Evolutionary conservation across 2,888 invertebrate species (phyloP), one percentile per base, ranked within the genome.

Genomic region (Napeogenes sylphis): DNA sequence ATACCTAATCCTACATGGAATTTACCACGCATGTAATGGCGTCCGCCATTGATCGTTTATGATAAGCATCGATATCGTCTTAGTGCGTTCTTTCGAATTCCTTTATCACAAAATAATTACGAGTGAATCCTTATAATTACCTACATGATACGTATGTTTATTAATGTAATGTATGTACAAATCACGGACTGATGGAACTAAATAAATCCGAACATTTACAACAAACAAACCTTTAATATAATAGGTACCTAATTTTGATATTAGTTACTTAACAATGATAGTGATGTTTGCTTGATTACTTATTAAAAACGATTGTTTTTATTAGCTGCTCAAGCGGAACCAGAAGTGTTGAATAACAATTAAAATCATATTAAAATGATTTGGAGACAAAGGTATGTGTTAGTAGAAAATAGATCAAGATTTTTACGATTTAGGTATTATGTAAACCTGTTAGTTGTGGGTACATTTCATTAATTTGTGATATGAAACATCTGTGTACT

Each of bases 351-450:
- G 56, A 59, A 58, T 65, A 62, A 63, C 61, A 63, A 55, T 74
- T 69, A 70, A 70, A 61, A 58, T 57, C 54, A 51, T 57, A 57
- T 66, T 76, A 81, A 81, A 82, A 86, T 86, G 84, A 72, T 75
- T 82, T 74, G 79, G 77, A 81, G 65, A 60, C 62, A 66, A 81
- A 86, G 87, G 86, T 86, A 86, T 69, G 85, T 85, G 56, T 30
- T 30, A 51, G 53, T 64, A 60, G 56, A 57, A 46, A 63, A 55
- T 63, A 42, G 35, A n/a, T 45, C 45, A 56, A 30, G 30, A 33
- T 21, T 45, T 13, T 63, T n/a, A 30, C 51, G 13, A 51, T 61
- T 55, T 45, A 51, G 3, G 42, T 58, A 56, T 51, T 4, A 45
- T 38, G 10, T 53, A 3, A 42, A 30, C 21, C 42, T 30, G 51